Evolutionary conservation across 23 tunicate species (phyloP).

Genomic region (Trididemnum nubilum): DNA sequence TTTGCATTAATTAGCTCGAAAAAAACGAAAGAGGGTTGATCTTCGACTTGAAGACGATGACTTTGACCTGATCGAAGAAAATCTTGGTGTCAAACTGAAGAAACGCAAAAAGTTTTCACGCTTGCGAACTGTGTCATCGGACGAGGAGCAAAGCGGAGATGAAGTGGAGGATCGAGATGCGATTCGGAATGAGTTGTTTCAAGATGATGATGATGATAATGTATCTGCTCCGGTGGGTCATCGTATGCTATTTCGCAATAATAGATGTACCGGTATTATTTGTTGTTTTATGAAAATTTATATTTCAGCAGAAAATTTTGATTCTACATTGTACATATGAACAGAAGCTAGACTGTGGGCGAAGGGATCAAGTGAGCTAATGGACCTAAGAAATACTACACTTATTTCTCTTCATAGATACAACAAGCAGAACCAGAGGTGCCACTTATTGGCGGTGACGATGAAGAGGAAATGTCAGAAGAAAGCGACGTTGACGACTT

Average conservation of each 20-base stretch:
- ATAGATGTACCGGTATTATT: background rate
- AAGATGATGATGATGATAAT: conserved; percentile 62
- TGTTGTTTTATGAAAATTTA: background rate
- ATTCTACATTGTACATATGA: no score
- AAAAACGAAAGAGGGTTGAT: conserved; percentile 35
- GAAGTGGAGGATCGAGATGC: conserved; percentile 63
- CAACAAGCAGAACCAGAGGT: conserved; percentile 48
- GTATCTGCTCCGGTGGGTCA: conserved; percentile 44
- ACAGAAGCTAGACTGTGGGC: no score
- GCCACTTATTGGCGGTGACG: conserved; percentile 55
- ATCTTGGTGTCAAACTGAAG: conserved; percentile 88
- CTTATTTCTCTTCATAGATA: conserved; percentile 33
- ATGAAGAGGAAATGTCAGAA: conserved; percentile 75
- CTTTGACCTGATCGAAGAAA: conserved; percentile 92
- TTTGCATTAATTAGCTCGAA: conserved; percentile 35
- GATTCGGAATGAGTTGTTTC: conserved; percentile 66
- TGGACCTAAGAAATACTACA: no score
- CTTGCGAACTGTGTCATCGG: conserved; percentile 70
- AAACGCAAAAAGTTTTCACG: conserved; percentile 85
- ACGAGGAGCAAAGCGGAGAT: conserved; percentile 68
- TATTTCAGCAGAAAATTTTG: background rate
- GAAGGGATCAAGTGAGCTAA: no score
- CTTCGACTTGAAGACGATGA: conserved; percentile 92
- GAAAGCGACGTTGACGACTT: conserved; percentile 94
- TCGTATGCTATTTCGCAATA: background rate